Evolutionary conservation across 2,113 vertebrate genomes (phyloP), one percentile per base, ranked within the genome.

Genomic region (Thalassarche chlororhynchos): DNA sequence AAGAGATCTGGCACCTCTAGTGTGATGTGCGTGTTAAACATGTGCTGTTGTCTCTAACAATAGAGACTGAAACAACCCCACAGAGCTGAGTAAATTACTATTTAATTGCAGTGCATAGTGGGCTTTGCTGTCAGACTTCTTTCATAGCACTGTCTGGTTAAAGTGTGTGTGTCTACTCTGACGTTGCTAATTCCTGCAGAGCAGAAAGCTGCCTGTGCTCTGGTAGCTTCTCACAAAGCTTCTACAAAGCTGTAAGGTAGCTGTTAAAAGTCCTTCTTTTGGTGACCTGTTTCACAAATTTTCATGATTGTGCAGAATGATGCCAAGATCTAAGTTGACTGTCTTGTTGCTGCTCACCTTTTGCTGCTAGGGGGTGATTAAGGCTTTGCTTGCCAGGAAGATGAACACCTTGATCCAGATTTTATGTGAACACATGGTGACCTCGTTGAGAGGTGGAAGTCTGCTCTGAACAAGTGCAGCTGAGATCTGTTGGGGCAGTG

Each of bases 1-100:
- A 42, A 32, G 62, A 47, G 44, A 66, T 21, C 65, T 94, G 92
- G 68, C 64, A 31, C 21, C 42, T 58, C 74, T 9, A 5, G 23
- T 9, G 34, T 2, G 2, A 10, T 6, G 44, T 42, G 60, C 1
- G 0, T 57, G 28, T 51, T 42, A 5, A 52, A 8, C 7, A 2
- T 2, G 51, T 85, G 96, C 68, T 80, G 36, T 12, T 70, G 47
- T 69, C 49, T 36, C 61, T 57, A 51, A 68, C 60, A 74, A 34
- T 17, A 92, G 84, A 25, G 62, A 14, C 24, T 36, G 44, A 36
- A 46, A 6, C 8, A 21, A 8, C 10, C 25, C 38, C 38, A 1
- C 6, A 6, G 75, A 46, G 62, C 66, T 31, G 11, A 69, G 65
- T 25, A 36, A 57, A 34, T 46, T 17, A 2, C 78, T 65, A 2